Percentiles rank a stretch among this genome's conserved stretches.
phyloP scores from a whole-genome alignment of 1,140 invertebrate species.

The Halesus radiatus region DNA sequence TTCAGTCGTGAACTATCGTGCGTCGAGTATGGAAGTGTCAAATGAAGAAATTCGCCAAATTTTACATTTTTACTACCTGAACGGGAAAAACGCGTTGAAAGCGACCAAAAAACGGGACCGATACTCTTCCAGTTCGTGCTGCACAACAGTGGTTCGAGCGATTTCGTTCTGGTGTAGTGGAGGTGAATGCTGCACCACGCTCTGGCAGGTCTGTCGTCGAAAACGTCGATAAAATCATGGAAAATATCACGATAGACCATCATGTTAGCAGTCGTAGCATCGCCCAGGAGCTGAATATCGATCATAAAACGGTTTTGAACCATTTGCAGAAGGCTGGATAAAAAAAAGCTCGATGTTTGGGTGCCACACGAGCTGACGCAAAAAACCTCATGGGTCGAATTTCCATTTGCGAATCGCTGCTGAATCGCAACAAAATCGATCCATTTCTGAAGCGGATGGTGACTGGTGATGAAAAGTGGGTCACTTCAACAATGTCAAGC shows the following conservation, averaged over 20 bases:
- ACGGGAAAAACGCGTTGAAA: too few relatives aligned
- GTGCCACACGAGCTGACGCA: conserved; percentile 1
- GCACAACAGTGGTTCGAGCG: conserved; percentile 22
- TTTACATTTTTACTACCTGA: too few relatives aligned
- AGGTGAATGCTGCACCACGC: conserved; percentile 6
- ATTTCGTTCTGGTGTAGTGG: conserved; percentile 15
- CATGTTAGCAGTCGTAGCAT: conserved; percentile 20
- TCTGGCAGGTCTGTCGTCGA: neutral
- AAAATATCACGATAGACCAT: conserved; percentile 10
- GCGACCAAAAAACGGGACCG: too few relatives aligned
- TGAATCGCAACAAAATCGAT: conserved; percentile 14
- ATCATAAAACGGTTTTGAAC: neutral
- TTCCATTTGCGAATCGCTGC: conserved; percentile 13
- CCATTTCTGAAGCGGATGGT: conserved; percentile 21
- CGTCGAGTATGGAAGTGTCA: conserved; percentile 1
- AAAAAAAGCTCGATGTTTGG: conserved; percentile 19
- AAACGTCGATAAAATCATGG: neutral
- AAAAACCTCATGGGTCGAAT: neutral
- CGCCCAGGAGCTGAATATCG: conserved; percentile 8
- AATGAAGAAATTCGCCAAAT: too few relatives aligned
- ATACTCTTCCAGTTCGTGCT: conserved; percentile 18
- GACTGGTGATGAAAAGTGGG: conserved; percentile 18
- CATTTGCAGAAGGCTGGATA: neutral
- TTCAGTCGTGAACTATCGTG: conserved; percentile 42
- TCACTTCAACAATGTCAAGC: neutral